These are phyloP conservation scores for Drosophila borealis DNA, from an alignment of 2,888 invertebrate species.

Conservation along the genomic window DNA sequence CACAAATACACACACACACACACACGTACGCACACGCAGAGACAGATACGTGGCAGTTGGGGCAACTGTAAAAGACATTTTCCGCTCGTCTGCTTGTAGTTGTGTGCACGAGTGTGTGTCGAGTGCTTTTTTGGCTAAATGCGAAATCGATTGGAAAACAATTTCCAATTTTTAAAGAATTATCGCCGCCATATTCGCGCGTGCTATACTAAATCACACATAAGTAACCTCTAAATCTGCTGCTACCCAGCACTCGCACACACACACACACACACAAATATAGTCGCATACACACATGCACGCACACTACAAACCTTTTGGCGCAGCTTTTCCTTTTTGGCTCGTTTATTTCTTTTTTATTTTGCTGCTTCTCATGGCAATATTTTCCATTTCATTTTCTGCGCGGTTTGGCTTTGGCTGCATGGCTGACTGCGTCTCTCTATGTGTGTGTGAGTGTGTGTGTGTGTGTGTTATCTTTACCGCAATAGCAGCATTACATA, in stretches of 20 bases:
- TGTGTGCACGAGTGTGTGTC: constrained; percentile 39
- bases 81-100: constrained; percentile 41
- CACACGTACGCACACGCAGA: background rate
- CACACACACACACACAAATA: constrained; percentile 25
- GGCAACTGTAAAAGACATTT: constrained; percentile 58
- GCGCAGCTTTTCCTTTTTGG: constrained; percentile 70
- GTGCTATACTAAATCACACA: constrained; percentile 85
- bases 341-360: constrained; percentile 77
- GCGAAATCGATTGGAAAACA: constrained; percentile 85
- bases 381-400: constrained; percentile 80
- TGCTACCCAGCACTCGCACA: constrained; percentile 71
- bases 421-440: constrained; percentile 61
- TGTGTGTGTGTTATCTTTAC: constrained; percentile 65
- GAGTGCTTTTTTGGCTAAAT: constrained; percentile 82
- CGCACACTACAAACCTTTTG: constrained; percentile 59
- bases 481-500: constrained; percentile 58
- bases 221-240: constrained; percentile 85
- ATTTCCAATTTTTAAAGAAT: constrained; percentile 85
- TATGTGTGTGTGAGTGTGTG: constrained; percentile 14
- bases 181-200: constrained; percentile 85
- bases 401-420: constrained; percentile 77
- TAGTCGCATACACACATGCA: background rate
- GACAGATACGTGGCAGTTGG: constrained; percentile 6
- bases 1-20: constrained; percentile 12
- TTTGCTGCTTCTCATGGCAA: constrained; percentile 62